phyloP scores from a whole-genome alignment of 2,797 vertebrate species.

The Hirundo rustica region DNA sequence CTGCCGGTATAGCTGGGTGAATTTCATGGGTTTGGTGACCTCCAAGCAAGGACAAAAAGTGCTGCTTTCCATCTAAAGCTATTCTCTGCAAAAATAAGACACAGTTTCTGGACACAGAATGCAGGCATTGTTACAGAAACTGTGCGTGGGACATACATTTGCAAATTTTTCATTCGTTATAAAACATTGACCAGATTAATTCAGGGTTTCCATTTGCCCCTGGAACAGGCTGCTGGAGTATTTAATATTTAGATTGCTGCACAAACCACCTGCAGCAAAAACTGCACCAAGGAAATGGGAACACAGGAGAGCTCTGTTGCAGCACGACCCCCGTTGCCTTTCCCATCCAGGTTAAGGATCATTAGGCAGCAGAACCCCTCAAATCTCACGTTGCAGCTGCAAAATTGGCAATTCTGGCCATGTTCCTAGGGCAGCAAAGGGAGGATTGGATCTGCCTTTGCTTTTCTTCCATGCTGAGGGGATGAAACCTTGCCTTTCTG shows the following conservation, averaged over 20 bases:
- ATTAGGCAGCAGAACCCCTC: background rate
- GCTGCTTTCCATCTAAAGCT: background rate
- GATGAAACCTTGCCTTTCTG: background rate
- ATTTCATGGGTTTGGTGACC: conserved; percentile 26
- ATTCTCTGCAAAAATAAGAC: background rate
- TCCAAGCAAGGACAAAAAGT: conserved; percentile 21
- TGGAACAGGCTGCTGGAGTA: conserved; percentile 10
- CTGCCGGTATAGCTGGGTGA: background rate
- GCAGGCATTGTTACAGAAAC: conserved; percentile 9
- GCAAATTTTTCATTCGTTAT: conserved; percentile 20
- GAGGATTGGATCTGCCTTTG: background rate
- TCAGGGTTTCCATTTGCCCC: conserved; percentile 40
- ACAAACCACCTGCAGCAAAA: conserved; percentile 10
- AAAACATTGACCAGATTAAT: conserved; percentile 53
- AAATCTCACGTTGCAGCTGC: background rate
- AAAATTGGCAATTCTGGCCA: background rate
- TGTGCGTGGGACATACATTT: conserved; percentile 37
- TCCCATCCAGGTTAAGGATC: background rate
- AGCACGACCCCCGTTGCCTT: background rate
- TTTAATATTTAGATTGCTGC: conserved; percentile 5
- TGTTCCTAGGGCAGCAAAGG: background rate
- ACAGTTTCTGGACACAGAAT: conserved; percentile 40
- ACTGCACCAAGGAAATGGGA: background rate
- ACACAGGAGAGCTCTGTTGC: background rate
- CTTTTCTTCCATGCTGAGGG: background rate